Evolutionary conservation across 2,113 vertebrate genomes (phyloP).

Genomic region (Plestiodon gilberti): DNA sequence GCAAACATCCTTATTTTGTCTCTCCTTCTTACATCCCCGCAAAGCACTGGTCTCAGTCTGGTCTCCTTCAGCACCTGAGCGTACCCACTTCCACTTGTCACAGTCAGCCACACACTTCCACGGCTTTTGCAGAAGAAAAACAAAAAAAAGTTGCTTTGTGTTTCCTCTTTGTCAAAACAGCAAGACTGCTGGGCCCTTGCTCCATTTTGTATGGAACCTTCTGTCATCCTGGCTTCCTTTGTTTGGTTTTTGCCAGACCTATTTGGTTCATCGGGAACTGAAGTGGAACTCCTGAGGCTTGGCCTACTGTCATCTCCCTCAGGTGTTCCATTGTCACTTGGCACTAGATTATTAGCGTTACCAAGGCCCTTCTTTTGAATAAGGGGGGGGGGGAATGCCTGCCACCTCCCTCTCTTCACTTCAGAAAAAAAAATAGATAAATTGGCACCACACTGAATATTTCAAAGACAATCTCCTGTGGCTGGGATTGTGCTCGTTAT

Average conservation of each 20-base stretch:
- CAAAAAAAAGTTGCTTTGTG: neutral
- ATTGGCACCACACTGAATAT: constrained; percentile 1
- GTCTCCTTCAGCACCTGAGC: neutral
- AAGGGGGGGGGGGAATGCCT: neutral
- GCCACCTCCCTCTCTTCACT: neutral
- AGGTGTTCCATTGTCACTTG: constrained; percentile 17
- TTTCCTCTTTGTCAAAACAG: neutral
- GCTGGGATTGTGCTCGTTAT: constrained; percentile 2
- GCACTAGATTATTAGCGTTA: neutral
- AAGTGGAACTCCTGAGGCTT: constrained; percentile 4
- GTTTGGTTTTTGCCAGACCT: constrained; percentile 10
- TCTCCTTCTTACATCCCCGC: rapidly evolving
- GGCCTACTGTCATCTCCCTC: neutral
- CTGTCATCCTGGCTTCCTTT: constrained; percentile 10
- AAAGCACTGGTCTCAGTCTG: neutral
- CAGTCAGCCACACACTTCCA: neutral
- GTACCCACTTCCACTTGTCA: neutral
- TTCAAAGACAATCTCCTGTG: neutral
- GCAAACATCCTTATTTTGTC: neutral
- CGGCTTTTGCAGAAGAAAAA: neutral
- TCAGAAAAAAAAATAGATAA: neutral
- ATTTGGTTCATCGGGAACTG: constrained; percentile 21
- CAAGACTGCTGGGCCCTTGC: neutral
- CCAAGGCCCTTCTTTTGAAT: neutral
- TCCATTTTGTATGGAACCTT: neutral